Conservation (phyloP, 2,113 vertebrate species). For the Toxotes chatareus region DNA sequence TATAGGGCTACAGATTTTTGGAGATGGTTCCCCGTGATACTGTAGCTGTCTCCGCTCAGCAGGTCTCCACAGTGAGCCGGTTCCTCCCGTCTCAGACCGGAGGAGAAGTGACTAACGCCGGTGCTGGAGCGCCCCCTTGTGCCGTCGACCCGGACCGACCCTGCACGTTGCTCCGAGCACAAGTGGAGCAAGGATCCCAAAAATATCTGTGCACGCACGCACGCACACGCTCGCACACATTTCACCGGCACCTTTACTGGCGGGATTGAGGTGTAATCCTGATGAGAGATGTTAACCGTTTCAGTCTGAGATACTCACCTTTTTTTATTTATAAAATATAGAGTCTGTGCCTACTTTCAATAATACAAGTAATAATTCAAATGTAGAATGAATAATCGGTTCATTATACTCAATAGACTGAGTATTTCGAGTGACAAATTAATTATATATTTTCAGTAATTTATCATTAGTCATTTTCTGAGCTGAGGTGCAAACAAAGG, state of each 20-base stretch:
- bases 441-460: not conserved
- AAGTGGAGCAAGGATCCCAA: slow-evolving; percentile 25
- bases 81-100: not conserved
- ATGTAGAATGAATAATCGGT: not conserved
- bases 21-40: slow-evolving; percentile 22
- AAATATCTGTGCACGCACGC: slow-evolving; percentile 16
- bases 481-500: no score
- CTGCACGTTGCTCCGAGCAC: not conserved
- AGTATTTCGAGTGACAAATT: not conserved
- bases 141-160: not conserved
- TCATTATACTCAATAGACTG: not conserved
- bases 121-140: slow-evolving; percentile 49
- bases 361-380: not conserved
- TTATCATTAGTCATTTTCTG: not conserved
- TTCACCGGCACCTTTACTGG: not conserved
- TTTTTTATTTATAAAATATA: not conserved
- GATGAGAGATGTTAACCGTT: not conserved
- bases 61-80: slow-evolving; percentile 27
- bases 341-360: no score
- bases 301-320: not conserved
- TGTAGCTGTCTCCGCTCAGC: slow-evolving; percentile 40
- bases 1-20: slow-evolving; percentile 24
- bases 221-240: not conserved
- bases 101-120: not conserved
- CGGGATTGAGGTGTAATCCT: not conserved